These are phyloP conservation scores for Lycorma delicatula DNA, from an alignment of 1,140 invertebrate genomes.

Conservation along the genomic window DNA sequence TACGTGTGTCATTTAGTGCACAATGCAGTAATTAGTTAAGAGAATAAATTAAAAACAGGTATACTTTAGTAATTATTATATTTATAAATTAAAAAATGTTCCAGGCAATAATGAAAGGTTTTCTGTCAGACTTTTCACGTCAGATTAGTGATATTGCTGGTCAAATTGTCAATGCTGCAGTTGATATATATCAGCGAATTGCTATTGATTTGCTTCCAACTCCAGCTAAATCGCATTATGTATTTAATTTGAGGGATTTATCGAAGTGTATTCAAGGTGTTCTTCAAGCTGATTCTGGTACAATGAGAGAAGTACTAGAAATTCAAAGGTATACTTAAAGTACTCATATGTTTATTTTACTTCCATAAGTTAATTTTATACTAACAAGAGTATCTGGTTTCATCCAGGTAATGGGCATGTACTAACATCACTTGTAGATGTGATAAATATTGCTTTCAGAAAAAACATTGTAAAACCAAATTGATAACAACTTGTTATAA, in stretches of 20 bases:
- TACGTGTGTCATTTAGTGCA: too few relatives aligned
- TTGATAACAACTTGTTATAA: too few relatives aligned
- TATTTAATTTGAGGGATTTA: constrained; percentile 83
- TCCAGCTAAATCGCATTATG: constrained; percentile 82
- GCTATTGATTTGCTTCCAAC: constrained; percentile 70
- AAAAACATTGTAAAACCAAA: too few relatives aligned
- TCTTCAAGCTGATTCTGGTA: constrained; percentile 56
- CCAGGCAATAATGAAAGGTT: constrained; percentile 63
- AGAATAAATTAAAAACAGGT: not conserved
- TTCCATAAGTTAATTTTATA: too few relatives aligned
- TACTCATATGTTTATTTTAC: too few relatives aligned
- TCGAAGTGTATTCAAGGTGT: constrained; percentile 87
- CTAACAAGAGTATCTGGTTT: too few relatives aligned
- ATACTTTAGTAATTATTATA: not conserved
- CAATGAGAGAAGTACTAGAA: constrained; percentile 50
- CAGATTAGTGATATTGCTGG: constrained; percentile 60
- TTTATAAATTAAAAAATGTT: constrained; percentile 25
- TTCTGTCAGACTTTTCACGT: constrained; percentile 63
- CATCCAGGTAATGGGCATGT: too few relatives aligned
- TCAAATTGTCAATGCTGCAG: constrained; percentile 64
- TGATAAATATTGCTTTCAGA: too few relatives aligned
- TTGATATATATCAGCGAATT: constrained; percentile 72
- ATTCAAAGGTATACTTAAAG: constrained; percentile 50
- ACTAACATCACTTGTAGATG: too few relatives aligned
- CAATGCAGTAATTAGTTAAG: too few relatives aligned